Base-by-base conservation (phyloP, 2,797 vertebrate genomes). In the Brachyalestes nurse region DNA sequence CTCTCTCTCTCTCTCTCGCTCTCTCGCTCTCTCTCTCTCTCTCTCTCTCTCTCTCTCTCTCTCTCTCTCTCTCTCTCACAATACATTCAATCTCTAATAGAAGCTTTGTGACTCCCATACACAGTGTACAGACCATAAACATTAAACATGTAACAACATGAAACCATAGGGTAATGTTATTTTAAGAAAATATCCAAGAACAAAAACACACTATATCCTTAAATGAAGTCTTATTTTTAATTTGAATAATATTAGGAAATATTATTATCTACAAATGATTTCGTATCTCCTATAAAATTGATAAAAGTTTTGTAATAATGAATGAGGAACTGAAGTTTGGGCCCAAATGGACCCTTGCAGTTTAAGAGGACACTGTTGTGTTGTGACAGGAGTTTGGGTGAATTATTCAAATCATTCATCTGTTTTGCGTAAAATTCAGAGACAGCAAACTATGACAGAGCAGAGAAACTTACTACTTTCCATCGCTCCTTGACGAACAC, bases 401-500 rank as follows among this genome's bases (percentile, higher is more conserved):
- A 60, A 25, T 40, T 57, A 21, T 13, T 51, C 16, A 13, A 4
- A 13, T 13, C 13, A 13, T 4, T 51, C 47, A 51, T 13, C 13
- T 1, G 13, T 0, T 51, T 14, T 51, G 7, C 55, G 28, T 42
- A 14, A 53, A 38, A 23, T n/a, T 73, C 10, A 79, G 17, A 34
- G 4, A 75, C 16, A n/a, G 21, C 3, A 17, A 65, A 38, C 55
- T 79, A 19, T 75, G 34, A 62, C 64, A 89, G 84, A 88, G 40
- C 82, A 21, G 23, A 45, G 16, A 77, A 82, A 95, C 97, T 96
- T 86, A 99, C 98, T 95, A 99, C 98, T 93, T 99, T 99, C 98
- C 98, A 99, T 97, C 98, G 94, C 90, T 99, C 98, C 92, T 98
- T 99, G 86, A 99, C 98, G 87, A 99, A 87, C 86, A 96, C 94